Evolutionary conservation across 1,140 invertebrate species (phyloP).

Genomic region (Forficula auricularia): DNA sequence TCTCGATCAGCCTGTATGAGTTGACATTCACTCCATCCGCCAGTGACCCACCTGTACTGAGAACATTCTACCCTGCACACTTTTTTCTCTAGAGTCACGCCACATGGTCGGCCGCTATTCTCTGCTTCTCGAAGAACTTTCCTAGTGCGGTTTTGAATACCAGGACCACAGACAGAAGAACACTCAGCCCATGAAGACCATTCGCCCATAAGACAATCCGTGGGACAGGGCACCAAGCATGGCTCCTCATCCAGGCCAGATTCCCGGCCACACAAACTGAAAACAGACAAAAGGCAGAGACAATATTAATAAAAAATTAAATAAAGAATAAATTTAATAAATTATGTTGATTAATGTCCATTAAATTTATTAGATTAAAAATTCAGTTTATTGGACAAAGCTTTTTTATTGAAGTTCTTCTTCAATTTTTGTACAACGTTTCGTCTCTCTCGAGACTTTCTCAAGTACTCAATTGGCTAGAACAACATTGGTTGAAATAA

Average conservation of each 20-base stretch:
- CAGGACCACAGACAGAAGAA: constrained; percentile 30
- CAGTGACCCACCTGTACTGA: constrained; percentile 24
- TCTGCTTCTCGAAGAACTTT: constrained; percentile 13
- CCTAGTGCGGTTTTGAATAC: constrained; percentile 22
- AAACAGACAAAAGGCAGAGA: constrained; percentile 6
- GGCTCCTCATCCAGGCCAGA: constrained; percentile 31
- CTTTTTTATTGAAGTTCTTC: no score
- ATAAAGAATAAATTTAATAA: not conserved
- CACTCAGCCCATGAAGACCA: constrained; percentile 41
- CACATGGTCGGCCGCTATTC: constrained; percentile 26
- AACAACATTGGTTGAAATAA: no score
- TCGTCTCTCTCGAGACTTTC: no score
- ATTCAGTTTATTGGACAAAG: no score
- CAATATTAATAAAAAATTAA: constrained; percentile 4
- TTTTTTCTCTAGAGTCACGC: constrained; percentile 23
- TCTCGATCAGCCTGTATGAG: constrained; percentile 27
- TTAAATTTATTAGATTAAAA: no score
- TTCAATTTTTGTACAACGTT: no score
- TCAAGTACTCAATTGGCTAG: no score
- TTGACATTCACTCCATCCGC: constrained; percentile 32
- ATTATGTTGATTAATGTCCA: no score
- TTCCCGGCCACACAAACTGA: constrained; percentile 20
- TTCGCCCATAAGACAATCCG: constrained; percentile 40
- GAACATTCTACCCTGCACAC: constrained; percentile 26
- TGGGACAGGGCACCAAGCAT: constrained; percentile 41